Percentiles rank a stretch among this genome's conserved stretches.
Conservation (phyloP, 2,888 invertebrate species). For the Vandiemenella viatica region DNA sequence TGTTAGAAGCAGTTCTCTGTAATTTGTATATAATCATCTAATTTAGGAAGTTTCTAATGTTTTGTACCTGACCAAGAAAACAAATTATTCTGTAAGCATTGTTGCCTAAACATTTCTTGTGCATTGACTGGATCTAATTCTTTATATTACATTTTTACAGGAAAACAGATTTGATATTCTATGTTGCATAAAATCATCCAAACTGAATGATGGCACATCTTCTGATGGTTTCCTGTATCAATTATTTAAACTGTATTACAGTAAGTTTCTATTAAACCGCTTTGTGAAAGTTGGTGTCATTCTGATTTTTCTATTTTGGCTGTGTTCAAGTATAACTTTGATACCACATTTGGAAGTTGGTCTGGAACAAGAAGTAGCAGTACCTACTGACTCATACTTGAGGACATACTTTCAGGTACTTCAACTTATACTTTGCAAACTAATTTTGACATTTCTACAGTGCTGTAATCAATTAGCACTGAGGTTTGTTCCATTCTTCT, state of each 20-base stretch:
- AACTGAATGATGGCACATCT: slow-evolving; percentile 21
- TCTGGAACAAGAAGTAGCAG: slow-evolving; percentile 80
- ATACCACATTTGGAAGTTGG: slow-evolving; percentile 67
- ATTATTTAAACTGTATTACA: slow-evolving; percentile 46
- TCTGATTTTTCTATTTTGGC: slow-evolving; percentile 50
- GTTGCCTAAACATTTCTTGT: no score
- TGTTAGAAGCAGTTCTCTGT: no score
- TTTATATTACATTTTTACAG: no score
- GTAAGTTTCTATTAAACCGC: slow-evolving; percentile 40
- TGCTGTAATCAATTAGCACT: no score
- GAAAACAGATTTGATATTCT: slow-evolving; percentile 54
- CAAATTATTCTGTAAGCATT: no score
- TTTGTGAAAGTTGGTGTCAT: slow-evolving; percentile 40
- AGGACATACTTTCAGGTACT: slow-evolving; percentile 61
- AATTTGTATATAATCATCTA: no score
- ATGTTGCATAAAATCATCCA: slow-evolving; percentile 39
- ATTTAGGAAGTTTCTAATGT: neutral
- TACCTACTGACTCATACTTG: slow-evolving; percentile 84
- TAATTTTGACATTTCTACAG: no score
- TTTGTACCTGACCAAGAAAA: no score
- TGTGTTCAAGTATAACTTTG: slow-evolving; percentile 52
- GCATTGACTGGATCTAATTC: no score
- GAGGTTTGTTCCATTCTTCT: no score
- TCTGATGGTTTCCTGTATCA: slow-evolving; percentile 37
- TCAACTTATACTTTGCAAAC: neutral